These are phyloP conservation scores for Microcebus lehilahytsara DNA, from an alignment of 2,113 vertebrate genomes.

Conservation along the genomic window DNA sequence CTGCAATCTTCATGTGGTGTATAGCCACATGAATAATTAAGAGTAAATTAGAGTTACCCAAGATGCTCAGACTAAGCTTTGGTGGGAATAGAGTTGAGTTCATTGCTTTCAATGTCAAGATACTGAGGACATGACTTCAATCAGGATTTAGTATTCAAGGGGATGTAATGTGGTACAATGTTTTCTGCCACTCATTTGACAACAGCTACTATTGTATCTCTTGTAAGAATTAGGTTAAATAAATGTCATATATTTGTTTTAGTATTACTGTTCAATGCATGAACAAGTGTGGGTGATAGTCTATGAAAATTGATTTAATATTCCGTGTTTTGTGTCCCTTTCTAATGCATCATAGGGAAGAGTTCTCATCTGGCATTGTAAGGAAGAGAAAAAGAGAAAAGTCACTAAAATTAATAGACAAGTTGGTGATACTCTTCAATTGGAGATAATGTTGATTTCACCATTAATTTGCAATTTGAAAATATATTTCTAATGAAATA, in stretches of 20 bases:
- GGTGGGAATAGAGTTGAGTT: conserved; percentile 18
- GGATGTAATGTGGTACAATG: neutral
- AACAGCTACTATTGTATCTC: neutral
- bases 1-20: conserved; percentile 53
- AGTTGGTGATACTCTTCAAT: neutral
- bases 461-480: neutral
- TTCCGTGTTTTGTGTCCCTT: neutral
- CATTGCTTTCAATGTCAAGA: conserved; percentile 13
- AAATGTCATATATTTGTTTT: neutral
- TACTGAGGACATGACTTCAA: neutral
- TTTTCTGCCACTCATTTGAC: neutral
- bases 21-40: conserved; percentile 55
- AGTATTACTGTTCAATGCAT: neutral
- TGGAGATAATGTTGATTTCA: conserved; percentile 2
- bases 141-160: neutral
- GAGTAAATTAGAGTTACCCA: conserved; percentile 61
- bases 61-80: conserved; percentile 60
- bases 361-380: conserved; percentile 12
- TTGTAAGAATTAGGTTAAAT: conserved; percentile 9
- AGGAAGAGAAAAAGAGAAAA: neutral
- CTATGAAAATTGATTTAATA: conserved; percentile 14
- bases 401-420: conserved; percentile 6
- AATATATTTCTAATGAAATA: neutral
- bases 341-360: neutral
- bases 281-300: neutral